Conservation (phyloP, 2,797 vertebrate genomes). For the Acanthiza pusilla region DNA sequence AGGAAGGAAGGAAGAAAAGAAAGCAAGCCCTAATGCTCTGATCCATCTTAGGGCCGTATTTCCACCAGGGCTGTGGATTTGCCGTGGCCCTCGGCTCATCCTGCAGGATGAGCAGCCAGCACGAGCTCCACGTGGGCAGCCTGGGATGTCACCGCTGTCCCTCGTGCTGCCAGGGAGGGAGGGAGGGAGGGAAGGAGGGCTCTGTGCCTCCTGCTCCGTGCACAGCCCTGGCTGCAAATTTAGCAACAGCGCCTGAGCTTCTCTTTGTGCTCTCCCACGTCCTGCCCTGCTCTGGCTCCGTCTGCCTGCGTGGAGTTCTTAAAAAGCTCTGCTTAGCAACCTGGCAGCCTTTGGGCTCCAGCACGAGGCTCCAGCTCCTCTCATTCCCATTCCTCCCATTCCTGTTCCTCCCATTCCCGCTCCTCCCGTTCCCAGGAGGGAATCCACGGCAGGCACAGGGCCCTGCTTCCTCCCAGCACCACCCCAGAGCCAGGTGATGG, state of each 20-base stretch:
- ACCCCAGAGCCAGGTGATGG: fast-evolving
- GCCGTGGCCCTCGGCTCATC: background rate
- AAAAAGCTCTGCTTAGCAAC: slow-evolving; percentile 29
- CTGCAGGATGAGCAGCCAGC: background rate
- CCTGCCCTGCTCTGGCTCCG: background rate
- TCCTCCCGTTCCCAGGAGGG: background rate
- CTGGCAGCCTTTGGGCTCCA: background rate
- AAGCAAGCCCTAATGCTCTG: fast-evolving
- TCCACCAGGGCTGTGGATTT: background rate
- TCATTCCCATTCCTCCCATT: fast-evolving
- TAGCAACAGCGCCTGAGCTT: background rate
- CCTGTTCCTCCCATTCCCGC: background rate
- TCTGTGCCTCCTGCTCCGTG: background rate
- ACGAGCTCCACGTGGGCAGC: background rate
- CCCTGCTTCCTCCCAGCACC: fast-evolving
- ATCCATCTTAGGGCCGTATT: fast-evolving
- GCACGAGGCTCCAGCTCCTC: no score
- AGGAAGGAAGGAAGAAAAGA: no score
- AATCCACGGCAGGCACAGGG: fast-evolving
- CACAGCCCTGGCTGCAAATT: background rate
- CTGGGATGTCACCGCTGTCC: background rate
- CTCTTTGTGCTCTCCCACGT: slow-evolving; percentile 28
- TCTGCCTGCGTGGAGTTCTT: background rate
- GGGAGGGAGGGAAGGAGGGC: background rate
- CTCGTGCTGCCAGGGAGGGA: background rate